Base-by-base conservation (phyloP, 2,113 vertebrate genomes). In the Corythoichthys intestinalis region DNA sequence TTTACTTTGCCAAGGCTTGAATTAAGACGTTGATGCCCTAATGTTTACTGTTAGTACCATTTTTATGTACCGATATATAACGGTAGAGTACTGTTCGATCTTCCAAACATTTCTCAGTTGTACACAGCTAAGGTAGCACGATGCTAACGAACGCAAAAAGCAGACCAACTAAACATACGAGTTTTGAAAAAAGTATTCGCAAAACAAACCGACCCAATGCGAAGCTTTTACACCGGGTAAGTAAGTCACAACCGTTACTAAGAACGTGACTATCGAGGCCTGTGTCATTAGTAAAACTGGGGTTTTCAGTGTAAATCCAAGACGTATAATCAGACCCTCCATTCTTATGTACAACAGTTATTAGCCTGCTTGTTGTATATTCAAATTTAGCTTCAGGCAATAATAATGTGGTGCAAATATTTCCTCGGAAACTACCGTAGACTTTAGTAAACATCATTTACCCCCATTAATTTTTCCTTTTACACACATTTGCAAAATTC, bases 101-200 rank as follows among this genome's bases (percentile, higher is more conserved):
- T 28, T 54, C 39, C 14, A 64, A 15, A 53, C 76, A 70, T 81
- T 80, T 73, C 10, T 71, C 17, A 50, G 74, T 69, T 20, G 15
- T 52, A 0, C 61, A 37, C 52, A 28, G 82, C 79, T 79, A 63
- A 65, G 52, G 44, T 68, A 70, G 41, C 73, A 28, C 5, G 44
- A n/a, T 52, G 52, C 52, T 58, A 34, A 34, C 66, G 56, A 63
- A 69, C 65, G 3, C 38, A 50, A 62, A 66, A 35, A 75, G 6
- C 0, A 39, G 6, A 28, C 1, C 1, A 20, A 28, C 38, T 1
- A 9, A 62, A 46, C n/a, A 20, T 44, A 20, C 9, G 15, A n/a
- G 1, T 13, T 28, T 12, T 34, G 34, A 13, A 13, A 12, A 12
- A 28, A 4, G 10, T 57, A 35, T 4, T 57, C 12, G 28, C 52